Percentiles rank a stretch among this genome's conserved stretches.
phyloP scores from a whole-genome alignment of 2,888 invertebrate genomes.

The Oxyteleia sp. region DNA sequence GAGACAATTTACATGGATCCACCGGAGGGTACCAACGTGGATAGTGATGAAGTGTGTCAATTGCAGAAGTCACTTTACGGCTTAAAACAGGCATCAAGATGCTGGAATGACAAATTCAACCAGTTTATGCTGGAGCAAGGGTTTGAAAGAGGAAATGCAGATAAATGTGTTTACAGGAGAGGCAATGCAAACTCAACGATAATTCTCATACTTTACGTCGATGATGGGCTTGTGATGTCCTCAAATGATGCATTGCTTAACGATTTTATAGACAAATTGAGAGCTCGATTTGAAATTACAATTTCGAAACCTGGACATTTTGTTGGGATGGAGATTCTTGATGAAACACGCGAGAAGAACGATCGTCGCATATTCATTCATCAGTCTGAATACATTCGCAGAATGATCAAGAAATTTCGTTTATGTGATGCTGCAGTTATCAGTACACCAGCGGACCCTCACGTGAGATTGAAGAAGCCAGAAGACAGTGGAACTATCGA shows the following conservation, averaged over 20 bases:
- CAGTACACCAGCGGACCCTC: conserved; percentile 48
- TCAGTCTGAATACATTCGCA: conserved; percentile 20
- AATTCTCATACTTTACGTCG: conserved; percentile 9
- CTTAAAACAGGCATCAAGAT: conserved; percentile 32
- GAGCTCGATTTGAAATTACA: conserved; percentile 17
- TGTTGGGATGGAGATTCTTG: conserved; percentile 30
- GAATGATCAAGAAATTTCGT: conserved; percentile 27
- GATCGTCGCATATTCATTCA: conserved; percentile 26
- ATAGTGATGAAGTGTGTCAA: conserved; percentile 9
- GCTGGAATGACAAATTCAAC: conserved; percentile 38
- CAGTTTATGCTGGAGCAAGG: conserved; percentile 3
- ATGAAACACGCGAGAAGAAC: conserved; percentile 4
- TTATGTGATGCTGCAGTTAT: neutral
- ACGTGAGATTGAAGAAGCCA: conserved; percentile 20
- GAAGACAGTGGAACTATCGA: neutral
- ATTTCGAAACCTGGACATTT: conserved; percentile 2
- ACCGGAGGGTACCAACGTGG: conserved; percentile 17
- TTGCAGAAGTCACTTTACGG: conserved; percentile 22
- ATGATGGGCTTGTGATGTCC: conserved; percentile 17
- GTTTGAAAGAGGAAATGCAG: conserved; percentile 18
- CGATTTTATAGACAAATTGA: neutral
- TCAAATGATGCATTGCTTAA: neutral
- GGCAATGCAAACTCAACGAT: neutral
- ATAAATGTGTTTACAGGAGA: conserved; percentile 29
- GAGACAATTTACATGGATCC: conserved; percentile 33